Percentiles rank a stretch among this genome's conserved stretches.
phyloP scores from a whole-genome alignment of 2,888 invertebrate species.

The Synergus gifuensis region DNA sequence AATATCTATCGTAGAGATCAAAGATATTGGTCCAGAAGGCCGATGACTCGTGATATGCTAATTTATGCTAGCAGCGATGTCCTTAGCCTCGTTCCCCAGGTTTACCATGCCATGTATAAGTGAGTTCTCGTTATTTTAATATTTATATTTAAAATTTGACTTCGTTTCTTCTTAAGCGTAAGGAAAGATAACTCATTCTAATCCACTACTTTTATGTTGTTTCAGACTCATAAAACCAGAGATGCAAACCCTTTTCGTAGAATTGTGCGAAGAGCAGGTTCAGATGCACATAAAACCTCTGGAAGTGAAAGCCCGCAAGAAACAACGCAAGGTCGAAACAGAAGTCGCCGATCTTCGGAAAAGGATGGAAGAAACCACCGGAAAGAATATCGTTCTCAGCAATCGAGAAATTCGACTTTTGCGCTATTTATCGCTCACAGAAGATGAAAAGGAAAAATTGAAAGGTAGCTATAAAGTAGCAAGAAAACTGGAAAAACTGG shows the following conservation, averaged over 20 bases:
- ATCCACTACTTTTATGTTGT: background rate
- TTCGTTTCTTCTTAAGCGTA: background rate
- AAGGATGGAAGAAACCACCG: slow-evolving; percentile 88
- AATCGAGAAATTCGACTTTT: slow-evolving; percentile 94
- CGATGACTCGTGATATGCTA: slow-evolving; percentile 93
- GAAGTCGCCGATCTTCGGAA: slow-evolving; percentile 92
- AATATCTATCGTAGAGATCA: slow-evolving; percentile 91
- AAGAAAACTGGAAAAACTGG: slow-evolving; percentile 93
- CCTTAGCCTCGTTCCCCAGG: slow-evolving; percentile 89
- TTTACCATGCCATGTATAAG: slow-evolving; percentile 86
- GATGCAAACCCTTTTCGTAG: slow-evolving; percentile 86
- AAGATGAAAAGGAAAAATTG: slow-evolving; percentile 94
- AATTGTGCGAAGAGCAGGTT: slow-evolving; percentile 92
- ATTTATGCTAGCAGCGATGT: slow-evolving; percentile 95
- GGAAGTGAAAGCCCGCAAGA: slow-evolving; percentile 91
- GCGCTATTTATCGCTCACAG: slow-evolving; percentile 93
- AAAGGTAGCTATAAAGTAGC: slow-evolving; percentile 93
- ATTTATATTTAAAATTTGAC: background rate
- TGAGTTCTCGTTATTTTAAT: slow-evolving; percentile 61
- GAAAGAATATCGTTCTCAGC: slow-evolving; percentile 92
- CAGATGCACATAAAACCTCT: slow-evolving; percentile 90
- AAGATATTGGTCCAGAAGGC: slow-evolving; percentile 93
- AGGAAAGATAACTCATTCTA: background rate
- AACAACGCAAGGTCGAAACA: slow-evolving; percentile 93
- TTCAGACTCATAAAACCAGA: slow-evolving; percentile 84